A percentile compares a stretch with the other conserved stretches of the same genome.
Conservation (phyloP, 2,888 invertebrate species). For the Nomada goodeniana region DNA sequence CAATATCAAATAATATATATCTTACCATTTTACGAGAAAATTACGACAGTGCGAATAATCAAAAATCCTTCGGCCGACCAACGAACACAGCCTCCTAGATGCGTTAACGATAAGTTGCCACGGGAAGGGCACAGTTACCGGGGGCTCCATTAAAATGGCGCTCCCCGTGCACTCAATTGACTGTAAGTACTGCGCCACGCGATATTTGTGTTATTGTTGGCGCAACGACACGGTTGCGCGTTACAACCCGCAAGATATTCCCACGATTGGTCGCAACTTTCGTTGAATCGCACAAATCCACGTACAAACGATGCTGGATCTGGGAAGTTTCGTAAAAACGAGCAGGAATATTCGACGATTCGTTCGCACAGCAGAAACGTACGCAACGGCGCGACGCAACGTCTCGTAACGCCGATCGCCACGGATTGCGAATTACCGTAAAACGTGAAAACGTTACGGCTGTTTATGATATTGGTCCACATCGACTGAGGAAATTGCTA, state of each 20-base stretch:
- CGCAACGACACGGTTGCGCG: background rate
- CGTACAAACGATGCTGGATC: slow-evolving; percentile 5
- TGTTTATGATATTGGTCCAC: slow-evolving; percentile 74
- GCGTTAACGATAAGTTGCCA: slow-evolving; percentile 1
- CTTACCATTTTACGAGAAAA: background rate
- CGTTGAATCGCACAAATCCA: slow-evolving; percentile 13
- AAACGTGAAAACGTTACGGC: slow-evolving; percentile 64
- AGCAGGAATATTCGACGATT: slow-evolving; percentile 10
- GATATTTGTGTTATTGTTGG: slow-evolving; percentile 30
- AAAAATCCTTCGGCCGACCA: background rate
- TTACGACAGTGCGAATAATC: background rate
- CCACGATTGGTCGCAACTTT: slow-evolving; percentile 23
- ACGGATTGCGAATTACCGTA: slow-evolving; percentile 69
- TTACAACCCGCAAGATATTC: slow-evolving; percentile 24
- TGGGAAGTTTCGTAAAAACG: slow-evolving; percentile 31
- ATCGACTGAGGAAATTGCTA: slow-evolving; percentile 66
- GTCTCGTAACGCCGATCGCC: slow-evolving; percentile 40
- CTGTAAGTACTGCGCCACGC: slow-evolving; percentile 5
- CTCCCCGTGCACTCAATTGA: slow-evolving; percentile 10
- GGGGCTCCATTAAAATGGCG: slow-evolving; percentile 25
- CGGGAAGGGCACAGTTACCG: slow-evolving; percentile 4
- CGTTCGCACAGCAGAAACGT: slow-evolving; percentile 1
- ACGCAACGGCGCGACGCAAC: slow-evolving; percentile 1
- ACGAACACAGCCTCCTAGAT: background rate
- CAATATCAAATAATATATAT: background rate